A percentile compares a stretch with the other conserved stretches of the same genome.
phyloP scores from a whole-genome alignment of 2,113 vertebrate species.

The Struthidea cinerea region DNA sequence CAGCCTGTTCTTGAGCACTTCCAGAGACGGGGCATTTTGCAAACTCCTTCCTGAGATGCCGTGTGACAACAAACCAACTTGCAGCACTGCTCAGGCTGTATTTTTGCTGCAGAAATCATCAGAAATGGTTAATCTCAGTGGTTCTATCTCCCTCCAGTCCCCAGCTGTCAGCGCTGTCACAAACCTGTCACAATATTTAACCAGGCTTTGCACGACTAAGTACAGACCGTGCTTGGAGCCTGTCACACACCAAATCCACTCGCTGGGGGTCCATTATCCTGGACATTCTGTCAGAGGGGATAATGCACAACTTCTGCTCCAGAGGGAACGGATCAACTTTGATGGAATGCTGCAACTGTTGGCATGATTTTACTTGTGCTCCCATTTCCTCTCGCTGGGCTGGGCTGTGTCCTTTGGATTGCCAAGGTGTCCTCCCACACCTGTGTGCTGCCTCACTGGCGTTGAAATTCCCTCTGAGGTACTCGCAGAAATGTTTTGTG shows the following conservation, averaged over 20 bases:
- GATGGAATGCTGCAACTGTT: neutral
- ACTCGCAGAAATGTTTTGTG: neutral
- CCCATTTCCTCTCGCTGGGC: neutral
- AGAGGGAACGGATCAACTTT: neutral
- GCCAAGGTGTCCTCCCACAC: neutral
- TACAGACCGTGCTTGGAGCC: neutral
- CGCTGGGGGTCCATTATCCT: neutral
- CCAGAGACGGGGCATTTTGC: neutral
- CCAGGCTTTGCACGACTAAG: neutral
- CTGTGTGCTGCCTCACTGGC: neutral
- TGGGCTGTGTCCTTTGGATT: neutral
- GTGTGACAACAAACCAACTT: fast-evolving
- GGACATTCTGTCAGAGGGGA: neutral
- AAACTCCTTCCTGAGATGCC: neutral
- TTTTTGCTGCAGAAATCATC: neutral
- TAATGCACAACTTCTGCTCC: neutral
- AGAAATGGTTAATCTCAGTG: neutral
- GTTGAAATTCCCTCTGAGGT: neutral
- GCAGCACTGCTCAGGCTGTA: neutral
- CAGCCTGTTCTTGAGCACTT: neutral
- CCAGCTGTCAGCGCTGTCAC: neutral
- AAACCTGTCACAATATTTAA: conserved; percentile 24
- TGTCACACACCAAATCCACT: neutral
- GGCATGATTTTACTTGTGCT: neutral
- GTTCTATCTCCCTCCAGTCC: neutral